Evolutionary conservation across 2,888 invertebrate genomes (phyloP).

Genomic region (Chymomyza procnemis): DNA sequence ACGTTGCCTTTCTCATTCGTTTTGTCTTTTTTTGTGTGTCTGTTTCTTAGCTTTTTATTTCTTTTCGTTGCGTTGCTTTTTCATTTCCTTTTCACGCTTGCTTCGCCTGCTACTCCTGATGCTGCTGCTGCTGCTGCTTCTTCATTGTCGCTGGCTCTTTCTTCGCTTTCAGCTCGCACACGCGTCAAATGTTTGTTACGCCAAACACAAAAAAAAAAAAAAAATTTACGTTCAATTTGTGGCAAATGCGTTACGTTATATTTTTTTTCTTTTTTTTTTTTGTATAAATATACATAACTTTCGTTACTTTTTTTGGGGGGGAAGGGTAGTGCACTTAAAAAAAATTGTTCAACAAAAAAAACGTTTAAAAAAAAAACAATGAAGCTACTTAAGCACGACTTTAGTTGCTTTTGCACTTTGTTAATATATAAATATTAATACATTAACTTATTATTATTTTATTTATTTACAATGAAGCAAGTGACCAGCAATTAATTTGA

Average conservation of each 20-base stretch:
- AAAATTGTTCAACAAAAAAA: not conserved
- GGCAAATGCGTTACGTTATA: constrained; percentile 3
- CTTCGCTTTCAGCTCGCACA: not conserved
- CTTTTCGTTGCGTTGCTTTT: not conserved
- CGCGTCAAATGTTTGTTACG: constrained; percentile 8
- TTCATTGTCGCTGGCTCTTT: not conserved
- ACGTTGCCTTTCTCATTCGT: not conserved
- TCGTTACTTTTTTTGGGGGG: not conserved
- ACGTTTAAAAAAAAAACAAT: not conserved
- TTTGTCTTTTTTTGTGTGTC: constrained; percentile 4
- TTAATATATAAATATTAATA: not conserved
- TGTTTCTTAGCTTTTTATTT: not conserved
- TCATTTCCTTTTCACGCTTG: constrained; percentile 48
- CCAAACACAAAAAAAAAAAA: not conserved
- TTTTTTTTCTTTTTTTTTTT: constrained; percentile 4
- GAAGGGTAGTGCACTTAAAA: not conserved
- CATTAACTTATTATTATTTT: constrained; percentile 4
- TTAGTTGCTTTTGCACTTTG: not conserved
- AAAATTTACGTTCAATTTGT: not conserved
- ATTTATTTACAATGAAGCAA: not conserved
- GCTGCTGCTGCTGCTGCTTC: not conserved
- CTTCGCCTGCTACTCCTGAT: not conserved
- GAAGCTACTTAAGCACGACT: not conserved
- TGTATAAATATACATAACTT: not conserved
- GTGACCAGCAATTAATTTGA: not conserved